Evolutionary conservation across 2,113 vertebrate species (phyloP), one percentile per base, ranked within the genome.

Genomic region (Aleadryas rufinucha): DNA sequence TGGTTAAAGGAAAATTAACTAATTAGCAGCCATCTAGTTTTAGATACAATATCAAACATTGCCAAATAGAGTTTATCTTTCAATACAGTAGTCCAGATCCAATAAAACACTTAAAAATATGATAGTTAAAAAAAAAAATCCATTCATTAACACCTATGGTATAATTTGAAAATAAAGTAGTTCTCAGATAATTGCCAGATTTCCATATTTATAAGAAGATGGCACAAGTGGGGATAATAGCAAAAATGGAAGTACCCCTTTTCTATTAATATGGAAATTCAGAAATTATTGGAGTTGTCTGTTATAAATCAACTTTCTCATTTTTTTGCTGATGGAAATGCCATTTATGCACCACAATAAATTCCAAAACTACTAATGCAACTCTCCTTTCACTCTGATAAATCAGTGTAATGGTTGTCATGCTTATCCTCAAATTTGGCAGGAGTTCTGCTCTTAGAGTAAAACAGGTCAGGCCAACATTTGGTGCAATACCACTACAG

Each of bases 261-360:
- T 88, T 85, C 87, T 96, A 96, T 97, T 95, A 97, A 72, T 85
- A 96, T 96, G 95, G 95, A 98, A 97, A 97, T 97, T 87, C 69
- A 85, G 75, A 96, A 95, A 95, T 97, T 94, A 92, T 96, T 95
- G 30, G 82, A 79, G 41, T 84, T 96, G 92, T 84, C 91, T 83
- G 54, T 86, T 90, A 64, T 94, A 96, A 95, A 94, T 96, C 94
- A 88, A 77, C 79, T 59, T 95, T 47, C 75, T 87, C 81, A 41
- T 66, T 90, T 96, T 97, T 94, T 90, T 91, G 47, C 87, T 92
- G 92, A 96, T 88, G 71, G 82, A 95, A 96, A 95, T 68, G 60
- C 75, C 90, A 88, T 92, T 96, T 94, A 93, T 49, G 35, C 75
- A 94, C 87, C 83, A 80, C 45, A 84, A 80, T 88, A 90, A 90